Percentiles rank a stretch among this genome's conserved stretches.
phyloP scores from a whole-genome alignment of 2,888 invertebrate species.

The Yponomeuta malinellus region DNA sequence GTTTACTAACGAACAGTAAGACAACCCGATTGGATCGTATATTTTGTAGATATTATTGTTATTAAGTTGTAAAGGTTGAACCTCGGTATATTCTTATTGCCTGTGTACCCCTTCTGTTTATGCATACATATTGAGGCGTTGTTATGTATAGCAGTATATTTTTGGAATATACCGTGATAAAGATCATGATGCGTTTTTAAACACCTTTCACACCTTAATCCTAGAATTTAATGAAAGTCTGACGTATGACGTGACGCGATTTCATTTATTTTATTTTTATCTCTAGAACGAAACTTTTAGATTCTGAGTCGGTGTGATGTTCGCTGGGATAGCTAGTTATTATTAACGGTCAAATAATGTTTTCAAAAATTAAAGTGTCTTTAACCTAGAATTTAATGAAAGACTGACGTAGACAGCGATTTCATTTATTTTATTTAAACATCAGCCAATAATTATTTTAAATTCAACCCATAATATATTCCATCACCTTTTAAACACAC shows the following conservation, averaged over 20 bases:
- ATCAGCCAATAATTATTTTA: neutral
- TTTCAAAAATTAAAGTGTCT: too few species aligned
- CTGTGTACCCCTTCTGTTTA: neutral
- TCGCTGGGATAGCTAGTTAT: too few species aligned
- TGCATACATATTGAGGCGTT: constrained; percentile 33
- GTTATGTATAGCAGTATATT: constrained; percentile 70
- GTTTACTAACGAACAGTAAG: too few species aligned
- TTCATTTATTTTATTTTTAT: neutral
- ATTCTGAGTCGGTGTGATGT: too few species aligned
- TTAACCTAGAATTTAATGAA: neutral
- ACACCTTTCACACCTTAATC: constrained; percentile 18
- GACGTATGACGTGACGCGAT: too few species aligned
- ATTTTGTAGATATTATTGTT: neutral
- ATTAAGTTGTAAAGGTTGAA: neutral
- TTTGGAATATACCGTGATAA: constrained; percentile 68
- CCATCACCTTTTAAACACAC: too few species aligned
- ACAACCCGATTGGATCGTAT: too few species aligned
- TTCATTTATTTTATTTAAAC: neutral
- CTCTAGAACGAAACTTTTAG: too few species aligned
- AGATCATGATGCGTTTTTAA: constrained; percentile 35
- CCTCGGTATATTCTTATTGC: neutral
- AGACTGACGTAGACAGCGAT: too few species aligned
- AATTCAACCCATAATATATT: neutral
- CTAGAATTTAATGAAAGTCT: neutral
- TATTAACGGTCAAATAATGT: too few species aligned